Percentiles rank a stretch among this genome's conserved stretches.
Conservation (phyloP, 2,113 vertebrate genomes). For the Bubo blakistoni region DNA sequence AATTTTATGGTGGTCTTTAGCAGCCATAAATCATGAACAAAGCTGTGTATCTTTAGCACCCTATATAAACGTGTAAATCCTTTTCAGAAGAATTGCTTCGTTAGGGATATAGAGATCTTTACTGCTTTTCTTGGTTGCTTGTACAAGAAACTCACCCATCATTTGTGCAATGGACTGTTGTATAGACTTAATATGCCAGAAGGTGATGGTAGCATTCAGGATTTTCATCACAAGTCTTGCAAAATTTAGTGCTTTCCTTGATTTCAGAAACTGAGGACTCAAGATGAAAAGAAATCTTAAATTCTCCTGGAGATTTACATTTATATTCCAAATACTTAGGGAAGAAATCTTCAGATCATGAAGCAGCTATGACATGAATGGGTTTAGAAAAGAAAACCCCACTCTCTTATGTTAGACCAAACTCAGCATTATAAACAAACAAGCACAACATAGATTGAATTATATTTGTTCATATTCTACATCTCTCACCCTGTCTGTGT, state of each 20-base stretch:
- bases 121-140: neutral
- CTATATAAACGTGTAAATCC: neutral
- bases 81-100: neutral
- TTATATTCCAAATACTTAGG: neutral
- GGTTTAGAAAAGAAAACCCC: neutral
- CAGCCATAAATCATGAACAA: neutral
- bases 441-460: neutral
- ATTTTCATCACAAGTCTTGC: neutral
- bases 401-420: neutral
- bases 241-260: neutral
- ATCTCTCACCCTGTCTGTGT: neutral
- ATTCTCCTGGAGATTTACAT: neutral
- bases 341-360: neutral
- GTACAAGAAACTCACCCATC: neutral
- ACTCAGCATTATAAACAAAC: neutral
- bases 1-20: neutral
- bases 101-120: neutral
- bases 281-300: neutral
- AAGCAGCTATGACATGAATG: neutral
- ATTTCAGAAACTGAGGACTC: neutral
- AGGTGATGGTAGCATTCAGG: neutral
- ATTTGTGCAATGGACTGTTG: neutral
- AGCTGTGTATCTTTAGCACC: neutral
- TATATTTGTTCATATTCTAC: neutral
- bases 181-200: neutral